Evolutionary conservation across 2,888 invertebrate species (phyloP), one percentile per base, ranked within the genome.

Genomic region (Allygus modestus): DNA sequence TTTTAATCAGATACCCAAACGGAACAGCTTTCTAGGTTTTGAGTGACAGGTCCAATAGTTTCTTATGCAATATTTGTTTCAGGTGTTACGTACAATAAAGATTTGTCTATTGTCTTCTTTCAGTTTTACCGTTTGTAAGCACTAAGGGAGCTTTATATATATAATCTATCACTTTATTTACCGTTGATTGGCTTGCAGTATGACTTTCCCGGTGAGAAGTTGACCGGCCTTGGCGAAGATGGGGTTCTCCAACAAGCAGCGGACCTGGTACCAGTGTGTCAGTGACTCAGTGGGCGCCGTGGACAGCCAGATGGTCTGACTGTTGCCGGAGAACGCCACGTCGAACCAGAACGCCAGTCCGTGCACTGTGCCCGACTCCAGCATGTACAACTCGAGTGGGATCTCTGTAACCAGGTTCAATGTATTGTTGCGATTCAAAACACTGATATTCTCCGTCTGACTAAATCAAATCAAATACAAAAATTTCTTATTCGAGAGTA

Each of bases 271-370:
- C 99, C 99, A 99, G 91, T 99, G 99, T 37, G 99, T 99, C 26
- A 99, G 92, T 0, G 99, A 98, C 90, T 99, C 99, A 1, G 99
- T 99, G 0, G 99, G 99, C 0, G 99, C 96, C 7, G 99, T 99
- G 9, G 99, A 99, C 43, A 99, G 91, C 99, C 99, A 99, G 84
- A 99, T 96, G 85, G 97, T 96, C 89, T 97, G 96, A 85, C 94
- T 94, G 71, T 94, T 94, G 51, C 99, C 99, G 85, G 96, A 94
- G 91, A 99, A 99, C 87, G 98, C 96, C 31, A 99, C 99, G 91
- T 99, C 99, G 90, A 99, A 99, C 99, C 99, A 99, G 92, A 99
- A 99, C 23, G 99, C 99, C 87, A 99, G 92, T 0, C 99, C 99
- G 89, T 99, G 99, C 87, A 99, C 96, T 79, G 97, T 97, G 33